Conservation (phyloP, 23 tunicate species). For the Diplosoma virens region DNA sequence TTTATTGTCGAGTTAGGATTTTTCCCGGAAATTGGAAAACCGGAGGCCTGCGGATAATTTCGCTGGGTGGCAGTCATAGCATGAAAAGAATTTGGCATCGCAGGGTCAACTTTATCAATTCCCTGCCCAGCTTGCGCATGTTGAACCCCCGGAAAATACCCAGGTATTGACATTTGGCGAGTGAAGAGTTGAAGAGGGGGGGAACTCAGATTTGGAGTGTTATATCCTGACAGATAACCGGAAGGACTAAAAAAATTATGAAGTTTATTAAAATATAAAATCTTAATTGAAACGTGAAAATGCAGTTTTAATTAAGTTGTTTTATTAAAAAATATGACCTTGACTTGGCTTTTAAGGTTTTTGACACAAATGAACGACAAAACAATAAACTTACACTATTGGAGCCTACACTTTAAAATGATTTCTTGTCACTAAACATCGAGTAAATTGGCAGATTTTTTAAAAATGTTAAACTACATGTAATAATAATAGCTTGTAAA, state of each 20-base stretch:
- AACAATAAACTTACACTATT: no score
- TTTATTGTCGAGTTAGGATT: neutral
- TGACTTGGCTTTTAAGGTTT: no score
- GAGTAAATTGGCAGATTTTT: no score
- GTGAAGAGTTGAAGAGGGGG: slow-evolving; percentile 36
- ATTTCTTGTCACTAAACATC: no score
- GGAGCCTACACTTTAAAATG: no score
- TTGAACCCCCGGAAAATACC: neutral
- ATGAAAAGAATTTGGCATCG: slow-evolving; percentile 15
- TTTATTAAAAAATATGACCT: no score
- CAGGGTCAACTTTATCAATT: neutral
- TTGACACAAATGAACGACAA: no score
- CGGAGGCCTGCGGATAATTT: slow-evolving; percentile 24
- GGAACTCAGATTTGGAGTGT: slow-evolving; percentile 58
- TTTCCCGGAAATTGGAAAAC: slow-evolving; percentile 9
- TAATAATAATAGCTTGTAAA: no score
- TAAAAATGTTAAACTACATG: no score
- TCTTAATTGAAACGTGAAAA: no score
- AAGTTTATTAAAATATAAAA: neutral
- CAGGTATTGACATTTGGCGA: slow-evolving; percentile 34
- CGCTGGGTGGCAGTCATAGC: neutral
- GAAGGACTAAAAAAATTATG: slow-evolving; percentile 42
- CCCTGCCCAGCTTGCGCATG: neutral
- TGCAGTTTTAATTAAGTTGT: no score
- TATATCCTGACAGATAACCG: slow-evolving; percentile 46